Evolutionary conservation across 2,113 vertebrate species (phyloP), one percentile per base, ranked within the genome.

Genomic region (Ariopsis seemanni): DNA sequence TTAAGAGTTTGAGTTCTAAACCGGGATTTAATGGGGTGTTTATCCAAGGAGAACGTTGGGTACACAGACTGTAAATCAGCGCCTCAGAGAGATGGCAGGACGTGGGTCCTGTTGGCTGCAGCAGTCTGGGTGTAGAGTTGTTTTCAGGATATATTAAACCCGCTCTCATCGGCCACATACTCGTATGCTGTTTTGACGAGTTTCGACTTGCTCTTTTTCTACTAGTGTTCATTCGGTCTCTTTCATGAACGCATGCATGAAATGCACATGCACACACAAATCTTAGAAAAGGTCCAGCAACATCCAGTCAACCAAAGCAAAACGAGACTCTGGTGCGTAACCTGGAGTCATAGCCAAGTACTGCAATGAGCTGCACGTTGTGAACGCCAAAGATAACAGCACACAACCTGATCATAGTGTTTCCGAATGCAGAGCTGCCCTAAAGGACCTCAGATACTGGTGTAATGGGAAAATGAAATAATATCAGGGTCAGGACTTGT

Each of bases 121-220:
- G 63, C 6, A 42, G 30, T 75, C 63, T 15, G 50, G 50, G 52
- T 57, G 60, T 42, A 34, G 67, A 77, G 60, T 34, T 80, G 84
- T 52, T 93, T 95, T 93, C 89, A 92, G 91, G 91, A 89, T 92
- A 94, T 93, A 94, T 93, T 92, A 94, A 14, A 30, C 34, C 79
- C 18, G 60, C 89, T 94, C 92, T 94, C 91, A 89, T 86, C 87
- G 88, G 89, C 92, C 90, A 94, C 92, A 93, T 90, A 85, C 88
- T 55, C 82, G 81, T 72, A 42, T 42, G 27, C 89, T 93, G 93
- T 94, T 95, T 94, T 92, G 86, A 93, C 90, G 88, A 84, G 85
- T 80, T 27, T 83, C 78, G 86, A 91, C 89, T 86, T 72, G 85
- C 77, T 85, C 87, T 34, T 34, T 74, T 79, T 89, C 65, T 84